Conservation (phyloP, 2,888 invertebrate genomes). For the Nasonovia ribisnigri region DNA sequence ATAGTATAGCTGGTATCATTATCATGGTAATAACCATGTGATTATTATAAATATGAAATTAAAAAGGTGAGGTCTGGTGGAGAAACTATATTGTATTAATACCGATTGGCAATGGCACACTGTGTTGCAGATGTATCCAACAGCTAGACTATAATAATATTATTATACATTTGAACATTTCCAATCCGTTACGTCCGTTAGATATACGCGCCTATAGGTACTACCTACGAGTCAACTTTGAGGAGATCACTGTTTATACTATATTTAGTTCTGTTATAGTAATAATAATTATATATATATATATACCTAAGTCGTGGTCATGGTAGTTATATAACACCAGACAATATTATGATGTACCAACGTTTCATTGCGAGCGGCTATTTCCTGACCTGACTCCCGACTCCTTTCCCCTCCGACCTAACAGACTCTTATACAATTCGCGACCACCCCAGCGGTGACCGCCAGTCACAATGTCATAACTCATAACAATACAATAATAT, state of each 20-base stretch:
- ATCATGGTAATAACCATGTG: too few relatives aligned
- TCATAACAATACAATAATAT: slow-evolving; percentile 2
- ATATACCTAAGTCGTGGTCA: background rate
- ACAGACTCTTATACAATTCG: background rate
- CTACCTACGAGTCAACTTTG: background rate
- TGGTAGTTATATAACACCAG: background rate
- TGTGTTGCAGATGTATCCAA: background rate
- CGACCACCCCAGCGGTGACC: background rate
- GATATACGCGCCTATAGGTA: background rate
- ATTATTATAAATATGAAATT: too few relatives aligned
- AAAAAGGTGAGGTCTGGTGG: too few relatives aligned
- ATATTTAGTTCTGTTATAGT: background rate
- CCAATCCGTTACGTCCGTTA: background rate
- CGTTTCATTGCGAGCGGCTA: background rate
- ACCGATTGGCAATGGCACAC: too few relatives aligned
- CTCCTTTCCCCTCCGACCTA: background rate
- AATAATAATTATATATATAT: background rate
- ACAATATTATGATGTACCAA: slow-evolving; percentile 5
- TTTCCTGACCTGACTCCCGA: slow-evolving; percentile 3
- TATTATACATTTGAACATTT: background rate
- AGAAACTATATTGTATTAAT: too few relatives aligned
- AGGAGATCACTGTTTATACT: too few relatives aligned
- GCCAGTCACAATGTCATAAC: background rate
- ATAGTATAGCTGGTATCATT: too few relatives aligned
- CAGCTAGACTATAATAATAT: background rate